phyloP scores from a whole-genome alignment of 2,113 vertebrate genomes.

The Sinocyclocheilus anshuiensis region DNA sequence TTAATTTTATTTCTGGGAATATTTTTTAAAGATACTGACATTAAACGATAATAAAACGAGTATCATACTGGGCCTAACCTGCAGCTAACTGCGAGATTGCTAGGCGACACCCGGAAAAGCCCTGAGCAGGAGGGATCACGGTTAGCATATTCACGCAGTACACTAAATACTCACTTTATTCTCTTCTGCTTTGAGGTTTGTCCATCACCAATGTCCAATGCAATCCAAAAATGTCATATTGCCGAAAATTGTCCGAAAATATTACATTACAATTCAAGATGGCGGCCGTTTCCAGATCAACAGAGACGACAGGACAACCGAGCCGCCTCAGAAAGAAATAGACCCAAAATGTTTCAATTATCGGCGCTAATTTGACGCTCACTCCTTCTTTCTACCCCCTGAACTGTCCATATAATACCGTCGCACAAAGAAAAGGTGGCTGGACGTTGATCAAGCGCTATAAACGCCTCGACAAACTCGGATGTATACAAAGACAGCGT shows the following conservation, averaged over 20 bases:
- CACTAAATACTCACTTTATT: constrained; percentile 67
- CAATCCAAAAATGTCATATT: constrained; percentile 57
- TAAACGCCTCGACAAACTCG: constrained; percentile 35
- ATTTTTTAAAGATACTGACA: not conserved
- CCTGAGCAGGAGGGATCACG: constrained; percentile 36
- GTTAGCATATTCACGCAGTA: not conserved
- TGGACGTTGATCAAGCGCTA: constrained; percentile 18
- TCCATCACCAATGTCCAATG: constrained; percentile 53
- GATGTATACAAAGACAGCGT: constrained; percentile 54
- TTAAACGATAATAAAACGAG: not conserved
- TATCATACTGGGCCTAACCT: not conserved
- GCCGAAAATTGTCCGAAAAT: constrained; percentile 73
- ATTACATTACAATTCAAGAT: constrained; percentile 85
- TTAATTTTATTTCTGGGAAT: not conserved
- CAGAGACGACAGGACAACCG: constrained; percentile 68
- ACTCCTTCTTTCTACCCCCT: not conserved
- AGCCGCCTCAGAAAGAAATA: constrained; percentile 73
- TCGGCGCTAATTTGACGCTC: constrained; percentile 19
- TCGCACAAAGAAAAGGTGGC: not conserved
- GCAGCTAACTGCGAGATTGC: constrained; percentile 7
- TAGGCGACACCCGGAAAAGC: constrained; percentile 55
- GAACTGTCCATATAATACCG: not conserved
- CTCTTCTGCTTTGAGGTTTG: constrained; percentile 34
- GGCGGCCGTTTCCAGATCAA: constrained; percentile 70
- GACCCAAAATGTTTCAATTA: constrained; percentile 60